These are phyloP conservation scores for Latrodectus hesperus DNA, from an alignment of 2,888 invertebrate species.

Conservation along the genomic window DNA sequence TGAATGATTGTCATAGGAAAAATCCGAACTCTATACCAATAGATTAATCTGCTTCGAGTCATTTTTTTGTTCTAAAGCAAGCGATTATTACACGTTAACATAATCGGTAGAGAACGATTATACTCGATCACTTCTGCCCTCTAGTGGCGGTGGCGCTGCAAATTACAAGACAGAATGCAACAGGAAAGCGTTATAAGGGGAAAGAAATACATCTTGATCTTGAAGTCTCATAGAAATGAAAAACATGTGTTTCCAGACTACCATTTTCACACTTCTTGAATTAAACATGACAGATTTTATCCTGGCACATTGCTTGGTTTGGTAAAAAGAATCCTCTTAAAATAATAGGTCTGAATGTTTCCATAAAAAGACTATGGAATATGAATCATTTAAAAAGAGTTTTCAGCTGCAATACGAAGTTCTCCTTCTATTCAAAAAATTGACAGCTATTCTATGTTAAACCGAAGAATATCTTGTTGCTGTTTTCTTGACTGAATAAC, in stretches of 20 bases:
- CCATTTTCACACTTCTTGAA: too few relatives aligned
- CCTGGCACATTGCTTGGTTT: too few relatives aligned
- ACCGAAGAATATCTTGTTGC: too few relatives aligned
- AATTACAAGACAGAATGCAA: constrained; percentile 24
- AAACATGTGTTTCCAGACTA: constrained; percentile 26
- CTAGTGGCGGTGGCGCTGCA: constrained; percentile 30
- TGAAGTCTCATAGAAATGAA: neutral
- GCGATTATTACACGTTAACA: constrained; percentile 25
- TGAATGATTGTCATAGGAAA: constrained; percentile 35
- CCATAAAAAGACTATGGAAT: too few relatives aligned
- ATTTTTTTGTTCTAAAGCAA: constrained; percentile 24
- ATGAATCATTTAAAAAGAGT: too few relatives aligned
- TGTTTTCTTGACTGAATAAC: too few relatives aligned
- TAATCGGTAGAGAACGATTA: constrained; percentile 38
- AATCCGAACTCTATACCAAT: neutral
- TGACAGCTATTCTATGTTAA: too few relatives aligned
- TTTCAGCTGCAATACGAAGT: too few relatives aligned
- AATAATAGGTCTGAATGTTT: too few relatives aligned
- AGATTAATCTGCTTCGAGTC: neutral
- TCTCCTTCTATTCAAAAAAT: too few relatives aligned
- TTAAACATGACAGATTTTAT: too few relatives aligned
- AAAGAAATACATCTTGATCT: constrained; percentile 8
- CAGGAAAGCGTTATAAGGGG: neutral
- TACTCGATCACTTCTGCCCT: constrained; percentile 35
- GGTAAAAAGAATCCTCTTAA: too few relatives aligned